These are phyloP conservation scores for Neodiprion virginianus DNA, from an alignment of 1,140 invertebrate species.

Conservation along the genomic window DNA sequence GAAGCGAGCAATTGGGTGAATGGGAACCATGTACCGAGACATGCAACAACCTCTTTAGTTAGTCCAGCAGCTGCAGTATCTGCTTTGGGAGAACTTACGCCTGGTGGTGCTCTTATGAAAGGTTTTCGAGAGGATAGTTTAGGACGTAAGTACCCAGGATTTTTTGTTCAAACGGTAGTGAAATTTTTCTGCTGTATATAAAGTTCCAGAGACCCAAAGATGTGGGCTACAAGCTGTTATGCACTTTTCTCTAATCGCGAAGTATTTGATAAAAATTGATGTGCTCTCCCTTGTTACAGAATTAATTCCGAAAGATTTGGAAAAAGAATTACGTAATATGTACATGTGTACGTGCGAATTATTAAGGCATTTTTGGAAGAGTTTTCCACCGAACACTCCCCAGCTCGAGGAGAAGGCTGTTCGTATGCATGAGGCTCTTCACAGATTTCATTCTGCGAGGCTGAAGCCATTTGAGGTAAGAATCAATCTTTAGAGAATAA, in stretches of 20 bases:
- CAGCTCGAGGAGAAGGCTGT: slow-evolving; percentile 81
- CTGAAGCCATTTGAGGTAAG: slow-evolving; percentile 83
- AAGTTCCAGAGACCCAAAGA: slow-evolving; percentile 19
- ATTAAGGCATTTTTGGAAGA: slow-evolving; percentile 91
- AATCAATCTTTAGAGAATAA: slow-evolving; percentile 8
- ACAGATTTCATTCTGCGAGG: slow-evolving; percentile 86
- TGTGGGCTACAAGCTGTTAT: neutral
- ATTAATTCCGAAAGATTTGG: slow-evolving; percentile 80
- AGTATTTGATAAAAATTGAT: neutral
- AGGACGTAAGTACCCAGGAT: slow-evolving; percentile 70
- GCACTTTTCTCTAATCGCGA: neutral
- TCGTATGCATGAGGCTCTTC: slow-evolving; percentile 86
- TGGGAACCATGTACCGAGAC: slow-evolving; percentile 49
- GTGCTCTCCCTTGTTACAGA: slow-evolving; percentile 62
- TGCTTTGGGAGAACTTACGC: slow-evolving; percentile 87
- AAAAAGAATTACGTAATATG: slow-evolving; percentile 81
- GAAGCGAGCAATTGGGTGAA: slow-evolving; percentile 53
- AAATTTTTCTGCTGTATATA: slow-evolving; percentile 3
- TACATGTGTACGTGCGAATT: slow-evolving; percentile 89
- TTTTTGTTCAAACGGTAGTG: slow-evolving; percentile 4
- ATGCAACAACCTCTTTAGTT: slow-evolving; percentile 54
- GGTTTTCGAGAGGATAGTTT: slow-evolving; percentile 80
- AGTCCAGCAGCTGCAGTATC: slow-evolving; percentile 77
- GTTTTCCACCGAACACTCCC: slow-evolving; percentile 87
- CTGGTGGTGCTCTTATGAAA: slow-evolving; percentile 92